These are phyloP conservation scores for cattle (Bos taurus) DNA, from an alignment of 2,113 vertebrate genomes.

Conservation along the genomic window DNA sequence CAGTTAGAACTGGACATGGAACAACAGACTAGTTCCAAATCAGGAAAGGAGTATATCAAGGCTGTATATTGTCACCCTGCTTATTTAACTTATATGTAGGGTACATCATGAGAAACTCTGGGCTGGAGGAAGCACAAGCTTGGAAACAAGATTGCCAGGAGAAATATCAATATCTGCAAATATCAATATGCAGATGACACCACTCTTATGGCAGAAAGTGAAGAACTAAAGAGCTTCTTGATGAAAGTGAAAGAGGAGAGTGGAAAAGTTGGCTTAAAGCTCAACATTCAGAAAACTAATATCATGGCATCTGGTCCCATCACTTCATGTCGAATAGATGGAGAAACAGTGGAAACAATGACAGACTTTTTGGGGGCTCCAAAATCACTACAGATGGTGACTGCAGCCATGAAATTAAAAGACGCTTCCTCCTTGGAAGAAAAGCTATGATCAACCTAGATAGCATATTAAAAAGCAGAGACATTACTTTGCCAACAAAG, in stretches of 20 bases:
- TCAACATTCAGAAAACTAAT: not conserved
- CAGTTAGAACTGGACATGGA: not conserved
- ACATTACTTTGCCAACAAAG: not conserved
- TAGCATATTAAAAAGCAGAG: not conserved
- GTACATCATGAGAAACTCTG: not conserved
- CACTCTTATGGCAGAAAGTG: not conserved
- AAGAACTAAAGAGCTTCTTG: not conserved
- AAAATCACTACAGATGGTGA: not conserved
- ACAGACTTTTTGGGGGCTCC: accelerated
- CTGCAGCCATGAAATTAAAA: not conserved
- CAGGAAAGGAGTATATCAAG: not conserved
- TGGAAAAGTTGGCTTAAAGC: not conserved
- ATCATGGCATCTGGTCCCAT: not conserved
- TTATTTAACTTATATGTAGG: not conserved
- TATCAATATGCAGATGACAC: not conserved
- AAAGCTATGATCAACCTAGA: not conserved
- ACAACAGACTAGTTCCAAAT: not conserved
- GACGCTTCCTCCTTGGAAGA: not conserved
- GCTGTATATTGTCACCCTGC: not conserved
- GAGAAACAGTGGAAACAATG: not conserved
- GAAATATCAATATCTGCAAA: not conserved
- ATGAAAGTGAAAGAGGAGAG: not conserved
- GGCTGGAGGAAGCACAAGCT: not conserved
- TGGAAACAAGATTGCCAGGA: not conserved
- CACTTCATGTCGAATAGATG: not conserved